Base-by-base conservation (phyloP, 2,113 vertebrate genomes). In the Rhagologus leucostigma region DNA sequence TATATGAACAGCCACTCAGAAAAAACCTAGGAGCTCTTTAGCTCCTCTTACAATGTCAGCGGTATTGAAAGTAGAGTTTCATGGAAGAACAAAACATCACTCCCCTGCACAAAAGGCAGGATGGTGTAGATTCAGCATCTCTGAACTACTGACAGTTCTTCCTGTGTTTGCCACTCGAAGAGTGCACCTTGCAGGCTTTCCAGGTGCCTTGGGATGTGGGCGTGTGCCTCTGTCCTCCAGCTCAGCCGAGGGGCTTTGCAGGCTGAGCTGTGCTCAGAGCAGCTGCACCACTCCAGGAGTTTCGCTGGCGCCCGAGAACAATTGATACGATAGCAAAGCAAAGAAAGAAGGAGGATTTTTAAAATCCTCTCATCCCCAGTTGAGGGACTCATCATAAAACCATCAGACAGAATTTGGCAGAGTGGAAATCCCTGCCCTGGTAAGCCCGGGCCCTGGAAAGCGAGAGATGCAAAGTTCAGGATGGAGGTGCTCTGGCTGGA, bases 351-450 rank as follows among this genome's bases (percentile, higher is more conserved):
- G 39, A 85, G 90, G 74, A 67, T 65, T 91, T 94, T 52, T 6
- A 3, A 74, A 93, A 90, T 76, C 63, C 59, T 77, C 85, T 76
- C 78, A 89, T 57, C 30, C 53, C 53, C 74, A 65, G 49, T 3
- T 56, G 70, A 91, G 62, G 77, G 89, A 89, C 44, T 78, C 20
- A 49, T 27, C 2, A 5, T 88, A 77, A 92, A 86, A 47, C 71
- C 56, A 74, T 87, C 81, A 64, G 80, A 76, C 67, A 71, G 70
- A 64, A 87, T 69, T 62, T 82, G 89, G 70, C 65, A 67, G 70
- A 94, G 67, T 90, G 87, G 87, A 91, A 93, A 91, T 64, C 49
- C 70, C 62, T 22, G 74, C 78, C 74, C 78, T 22, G 68, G n/a
- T 85, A 68, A 93, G 65, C 75, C 46, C 49, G 16, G 23, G 52